Conservation (phyloP, 1,140 invertebrate species). For the Anagrus nilaparvatae region DNA sequence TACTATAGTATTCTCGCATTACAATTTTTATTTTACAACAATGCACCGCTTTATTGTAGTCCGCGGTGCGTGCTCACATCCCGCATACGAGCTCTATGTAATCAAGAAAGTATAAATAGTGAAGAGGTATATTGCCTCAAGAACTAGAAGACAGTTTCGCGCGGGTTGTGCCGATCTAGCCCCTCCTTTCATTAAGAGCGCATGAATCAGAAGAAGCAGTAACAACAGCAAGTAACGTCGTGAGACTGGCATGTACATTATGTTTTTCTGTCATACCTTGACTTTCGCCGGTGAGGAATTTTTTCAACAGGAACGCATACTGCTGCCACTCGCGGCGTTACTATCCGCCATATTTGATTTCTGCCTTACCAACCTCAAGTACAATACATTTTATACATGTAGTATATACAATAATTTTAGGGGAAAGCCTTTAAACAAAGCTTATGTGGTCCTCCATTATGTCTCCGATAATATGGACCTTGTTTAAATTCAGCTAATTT, state of each 20-base stretch:
- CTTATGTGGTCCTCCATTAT: not conserved
- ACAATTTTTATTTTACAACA: too few species aligned
- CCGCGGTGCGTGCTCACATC: constrained; percentile 36
- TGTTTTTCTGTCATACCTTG: constrained; percentile 37
- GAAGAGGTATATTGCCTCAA: constrained; percentile 12
- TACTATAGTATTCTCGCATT: too few species aligned
- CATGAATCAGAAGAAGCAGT: constrained; percentile 15
- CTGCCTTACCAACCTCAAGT: not conserved
- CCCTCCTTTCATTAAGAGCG: constrained; percentile 36
- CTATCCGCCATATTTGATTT: not conserved
- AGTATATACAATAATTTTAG: constrained; percentile 26
- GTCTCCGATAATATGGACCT: too few species aligned
- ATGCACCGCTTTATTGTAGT: too few species aligned
- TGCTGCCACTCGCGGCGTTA: not conserved
- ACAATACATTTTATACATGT: constrained; percentile 4
- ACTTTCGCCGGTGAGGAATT: constrained; percentile 44
- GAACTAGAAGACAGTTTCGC: constrained; percentile 35
- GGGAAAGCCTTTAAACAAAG: constrained; percentile 29
- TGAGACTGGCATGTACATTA: constrained; percentile 16
- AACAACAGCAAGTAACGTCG: not conserved
- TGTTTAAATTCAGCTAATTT: not conserved
- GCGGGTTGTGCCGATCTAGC: constrained; percentile 40
- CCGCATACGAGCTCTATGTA: constrained; percentile 35
- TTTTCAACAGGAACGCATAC: constrained; percentile 44
- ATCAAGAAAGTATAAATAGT: constrained; percentile 20